Conservation (phyloP, 2,797 vertebrate genomes). For the Aulostomus chinensis region DNA sequence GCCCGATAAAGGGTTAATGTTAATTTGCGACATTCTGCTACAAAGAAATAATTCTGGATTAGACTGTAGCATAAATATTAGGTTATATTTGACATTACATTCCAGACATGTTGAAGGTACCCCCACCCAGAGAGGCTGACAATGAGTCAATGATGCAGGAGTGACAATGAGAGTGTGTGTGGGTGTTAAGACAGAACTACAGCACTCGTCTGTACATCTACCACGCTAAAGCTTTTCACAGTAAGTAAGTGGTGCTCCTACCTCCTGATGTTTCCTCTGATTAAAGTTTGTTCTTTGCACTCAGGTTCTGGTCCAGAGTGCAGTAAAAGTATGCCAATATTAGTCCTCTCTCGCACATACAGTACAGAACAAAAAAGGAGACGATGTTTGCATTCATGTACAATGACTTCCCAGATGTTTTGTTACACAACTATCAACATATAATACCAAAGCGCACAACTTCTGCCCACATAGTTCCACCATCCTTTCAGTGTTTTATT, state of each 20-base stretch:
- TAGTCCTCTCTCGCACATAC: neutral
- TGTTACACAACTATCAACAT: no score
- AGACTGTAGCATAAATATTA: slow-evolving; percentile 1
- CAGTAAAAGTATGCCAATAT: neutral
- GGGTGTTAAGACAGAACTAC: slow-evolving; percentile 50
- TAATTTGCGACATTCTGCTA: neutral
- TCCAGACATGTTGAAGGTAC: slow-evolving; percentile 25
- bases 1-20: no score
- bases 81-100: slow-evolving; percentile 20
- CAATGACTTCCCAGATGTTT: no score
- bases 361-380: no score
- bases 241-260: slow-evolving; percentile 28
- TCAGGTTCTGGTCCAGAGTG: neutral
- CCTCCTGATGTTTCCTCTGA: no score
- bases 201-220: slow-evolving; percentile 46
- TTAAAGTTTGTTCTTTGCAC: no score
- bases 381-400: no score
- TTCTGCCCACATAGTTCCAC: no score
- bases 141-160: slow-evolving; percentile 50
- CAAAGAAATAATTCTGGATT: slow-evolving; percentile 12
- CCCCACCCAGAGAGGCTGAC: slow-evolving; percentile 41
- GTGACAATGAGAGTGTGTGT: slow-evolving; percentile 55
- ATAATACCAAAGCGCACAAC: no score
- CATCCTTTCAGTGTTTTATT: no score
- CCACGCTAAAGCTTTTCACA: slow-evolving; percentile 27